Conservation (phyloP, 1,140 invertebrate species). For the Scylla paramamosain region DNA sequence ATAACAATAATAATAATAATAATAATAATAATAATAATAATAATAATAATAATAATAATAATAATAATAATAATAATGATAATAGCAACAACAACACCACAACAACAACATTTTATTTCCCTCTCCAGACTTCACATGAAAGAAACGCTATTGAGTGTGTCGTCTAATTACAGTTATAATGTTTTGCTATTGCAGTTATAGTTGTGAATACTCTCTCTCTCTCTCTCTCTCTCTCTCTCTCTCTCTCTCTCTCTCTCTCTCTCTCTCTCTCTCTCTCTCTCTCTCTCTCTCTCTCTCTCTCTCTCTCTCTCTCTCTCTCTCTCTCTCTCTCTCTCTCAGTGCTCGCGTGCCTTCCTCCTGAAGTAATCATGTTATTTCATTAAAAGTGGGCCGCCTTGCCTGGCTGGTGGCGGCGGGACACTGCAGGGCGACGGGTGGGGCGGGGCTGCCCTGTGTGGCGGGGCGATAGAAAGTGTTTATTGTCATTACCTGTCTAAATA, state of each 20-base stretch:
- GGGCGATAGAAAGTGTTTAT: too few species aligned
- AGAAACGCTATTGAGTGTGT: too few species aligned
- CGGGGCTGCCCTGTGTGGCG: too few species aligned
- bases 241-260: constrained; percentile 35
- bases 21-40: background rate
- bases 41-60: background rate
- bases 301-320: constrained; percentile 31
- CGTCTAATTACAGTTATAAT: too few species aligned
- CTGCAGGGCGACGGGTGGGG: too few species aligned
- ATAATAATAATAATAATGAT: background rate
- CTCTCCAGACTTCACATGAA: too few species aligned
- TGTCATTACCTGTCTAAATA: too few species aligned
- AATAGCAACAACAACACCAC: background rate
- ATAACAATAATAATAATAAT: constrained; percentile 13
- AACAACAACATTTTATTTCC: background rate
- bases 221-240: constrained; percentile 14
- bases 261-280: constrained; percentile 40
- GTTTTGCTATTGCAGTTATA: too few species aligned
- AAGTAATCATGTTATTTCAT: background rate
- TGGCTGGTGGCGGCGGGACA: too few species aligned
- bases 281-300: constrained; percentile 26
- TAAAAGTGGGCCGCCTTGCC: background rate
- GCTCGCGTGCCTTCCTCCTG: background rate
- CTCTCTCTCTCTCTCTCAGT: constrained; percentile 24
- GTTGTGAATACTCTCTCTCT: background rate